phyloP scores from a whole-genome alignment of 2,888 invertebrate genomes.

The Drosophila subquinaria region DNA sequence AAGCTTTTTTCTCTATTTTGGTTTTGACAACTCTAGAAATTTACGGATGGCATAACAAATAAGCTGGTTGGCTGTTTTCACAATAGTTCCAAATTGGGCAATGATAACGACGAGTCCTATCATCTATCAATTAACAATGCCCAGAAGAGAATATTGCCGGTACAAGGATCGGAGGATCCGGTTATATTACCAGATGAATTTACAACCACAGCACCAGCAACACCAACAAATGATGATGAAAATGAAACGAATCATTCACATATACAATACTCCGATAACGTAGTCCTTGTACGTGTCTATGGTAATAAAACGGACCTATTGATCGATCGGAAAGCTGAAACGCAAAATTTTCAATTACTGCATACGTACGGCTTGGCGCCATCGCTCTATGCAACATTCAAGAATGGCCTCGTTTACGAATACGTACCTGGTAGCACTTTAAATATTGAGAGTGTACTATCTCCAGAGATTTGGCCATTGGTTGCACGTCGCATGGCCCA shows the following conservation, averaged over 20 bases:
- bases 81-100: conserved; percentile 61
- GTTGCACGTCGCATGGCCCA: conserved; percentile 94
- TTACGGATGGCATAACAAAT: conserved; percentile 98
- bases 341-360: conserved; percentile 88
- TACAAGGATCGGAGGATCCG: conserved; percentile 47
- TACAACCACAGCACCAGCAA: conserved; percentile 13
- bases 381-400: conserved; percentile 94
- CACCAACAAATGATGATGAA: conserved; percentile 8
- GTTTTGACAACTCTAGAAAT: conserved; percentile 88
- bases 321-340: conserved; percentile 95
- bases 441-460: conserved; percentile 88
- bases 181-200: conserved; percentile 56
- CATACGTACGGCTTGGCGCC: conserved; percentile 93
- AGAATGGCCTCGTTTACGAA: conserved; percentile 97
- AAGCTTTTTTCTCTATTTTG: not conserved
- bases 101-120: conserved; percentile 59
- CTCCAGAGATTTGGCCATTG: conserved; percentile 89
- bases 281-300: conserved; percentile 95
- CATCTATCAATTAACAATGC: conserved; percentile 51
- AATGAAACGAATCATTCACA: conserved; percentile 75
- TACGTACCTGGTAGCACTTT: conserved; percentile 93
- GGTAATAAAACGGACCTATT: conserved; percentile 97
- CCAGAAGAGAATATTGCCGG: conserved; percentile 46
- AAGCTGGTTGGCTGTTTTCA: conserved; percentile 93
- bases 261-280: conserved; percentile 86